Base-by-base conservation (phyloP, 1,140 invertebrate genomes). In the Lasaia peninsularis region DNA sequence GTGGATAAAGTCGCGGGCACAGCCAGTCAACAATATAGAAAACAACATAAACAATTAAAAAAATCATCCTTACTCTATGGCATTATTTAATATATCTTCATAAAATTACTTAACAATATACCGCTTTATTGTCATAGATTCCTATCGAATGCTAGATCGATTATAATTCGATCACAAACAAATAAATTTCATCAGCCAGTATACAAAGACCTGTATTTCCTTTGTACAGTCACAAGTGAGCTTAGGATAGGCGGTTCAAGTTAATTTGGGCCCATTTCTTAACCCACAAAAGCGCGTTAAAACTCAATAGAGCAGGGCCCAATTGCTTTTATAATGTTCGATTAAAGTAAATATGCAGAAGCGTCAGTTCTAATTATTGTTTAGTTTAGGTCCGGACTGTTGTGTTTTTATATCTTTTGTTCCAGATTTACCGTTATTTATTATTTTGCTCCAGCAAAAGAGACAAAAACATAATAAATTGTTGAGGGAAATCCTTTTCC, bases 271-370 rank as follows among this genome's bases (percentile, higher is more conserved):
- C 71, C 67, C 64, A 68, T 80, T 77, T 76, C 60, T 76, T 75
- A 80, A 77, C 81, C 81, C 79, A 80, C 81, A 80, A 82, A 79
- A 75, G 71, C 70, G 76, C 76, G 73, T 82, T 85, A 85, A 82
- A 85, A 75, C 78, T 81, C 78, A 80, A 81, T 85, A 85, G 74
- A 75, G 67, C 64, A 58, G 71, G 68, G 56, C 67, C 69, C 63
- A 73, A 73, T 65, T 72, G 65, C 62, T 71, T 70, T 67, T 71
- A 67, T 65, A 56, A 61, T 60, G 58, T 63, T 60, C 54, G 58
- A 63, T 34, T 56, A 61, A 48, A 59, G 28, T 52, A 28, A 48
- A 11, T 21, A 24, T 4, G 5, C 44, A 67, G 58, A 61, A 50
- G 37, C 49, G 60, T 6, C 49, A 52, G 37, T 8, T 54, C 63